phyloP scores from a whole-genome alignment of 2,888 invertebrate species.

The Dilophus febrilis region DNA sequence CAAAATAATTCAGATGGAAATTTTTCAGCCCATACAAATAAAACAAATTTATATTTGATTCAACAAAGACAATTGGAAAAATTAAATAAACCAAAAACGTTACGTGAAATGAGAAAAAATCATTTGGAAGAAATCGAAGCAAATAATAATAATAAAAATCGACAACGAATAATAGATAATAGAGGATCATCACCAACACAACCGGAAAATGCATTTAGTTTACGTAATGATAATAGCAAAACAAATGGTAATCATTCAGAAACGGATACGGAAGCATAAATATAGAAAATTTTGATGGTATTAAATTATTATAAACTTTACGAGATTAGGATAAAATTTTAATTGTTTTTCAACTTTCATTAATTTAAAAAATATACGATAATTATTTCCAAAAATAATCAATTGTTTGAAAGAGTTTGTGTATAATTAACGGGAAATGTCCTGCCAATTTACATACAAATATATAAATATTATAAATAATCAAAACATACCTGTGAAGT shows the following conservation, averaged over 20 bases:
- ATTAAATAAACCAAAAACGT: slow-evolving; percentile 12
- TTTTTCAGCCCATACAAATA: neutral
- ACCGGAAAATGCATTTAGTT: neutral
- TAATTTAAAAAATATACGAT: no score
- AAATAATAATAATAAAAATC: no score
- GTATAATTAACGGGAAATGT: neutral
- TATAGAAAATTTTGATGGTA: no score
- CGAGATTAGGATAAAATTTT: neutral
- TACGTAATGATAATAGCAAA: no score
- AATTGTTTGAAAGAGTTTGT: neutral
- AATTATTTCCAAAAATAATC: neutral
- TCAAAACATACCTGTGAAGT: slow-evolving; percentile 57
- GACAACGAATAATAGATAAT: neutral
- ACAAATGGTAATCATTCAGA: slow-evolving; percentile 5
- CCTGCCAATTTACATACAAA: neutral
- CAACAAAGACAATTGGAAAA: neutral
- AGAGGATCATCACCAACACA: no score
- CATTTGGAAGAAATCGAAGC: no score
- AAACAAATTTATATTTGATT: neutral
- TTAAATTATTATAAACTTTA: neutral
- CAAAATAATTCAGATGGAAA: slow-evolving; percentile 8
- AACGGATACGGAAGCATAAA: slow-evolving; percentile 14
- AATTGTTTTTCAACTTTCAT: neutral
- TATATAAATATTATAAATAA: neutral
- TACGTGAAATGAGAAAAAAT: slow-evolving; percentile 15